A percentile compares a stretch with the other conserved stretches of the same genome.
These are phyloP conservation scores for Adelognathus sp. DNA, from an alignment of 2,888 invertebrate species.

Conservation along the genomic window DNA sequence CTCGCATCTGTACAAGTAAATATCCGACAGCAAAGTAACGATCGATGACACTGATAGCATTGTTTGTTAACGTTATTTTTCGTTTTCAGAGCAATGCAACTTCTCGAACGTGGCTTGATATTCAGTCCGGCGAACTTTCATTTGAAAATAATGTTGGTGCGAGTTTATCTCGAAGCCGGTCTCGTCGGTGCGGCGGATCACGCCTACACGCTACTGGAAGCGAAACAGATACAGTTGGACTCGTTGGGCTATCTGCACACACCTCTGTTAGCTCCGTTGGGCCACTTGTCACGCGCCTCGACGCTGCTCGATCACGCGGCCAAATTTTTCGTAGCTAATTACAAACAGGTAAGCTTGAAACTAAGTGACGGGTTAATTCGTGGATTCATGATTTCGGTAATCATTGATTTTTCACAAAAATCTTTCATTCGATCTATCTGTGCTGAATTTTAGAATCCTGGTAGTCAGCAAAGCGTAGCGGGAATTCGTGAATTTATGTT, in stretches of 20 bases:
- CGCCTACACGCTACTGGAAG: slow-evolving; percentile 84
- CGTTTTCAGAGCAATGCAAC: slow-evolving; percentile 73
- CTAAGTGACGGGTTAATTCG: neutral
- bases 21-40: neutral
- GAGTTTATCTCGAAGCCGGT: slow-evolving; percentile 86
- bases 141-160: slow-evolving; percentile 91
- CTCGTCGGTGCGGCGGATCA: slow-evolving; percentile 76
- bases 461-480: too few relatives aligned
- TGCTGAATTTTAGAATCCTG: too few relatives aligned
- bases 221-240: slow-evolving; percentile 96
- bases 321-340: slow-evolving; percentile 93
- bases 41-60: neutral
- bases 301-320: slow-evolving; percentile 89
- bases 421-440: too few relatives aligned
- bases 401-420: neutral
- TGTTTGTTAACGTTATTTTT: neutral
- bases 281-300: slow-evolving; percentile 87
- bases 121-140: slow-evolving; percentile 94
- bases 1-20: slow-evolving; percentile 77
- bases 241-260: slow-evolving; percentile 93
- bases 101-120: slow-evolving; percentile 74
- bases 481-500: too few relatives aligned
- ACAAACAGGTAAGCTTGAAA: slow-evolving; percentile 88
- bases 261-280: slow-evolving; percentile 88
- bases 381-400: neutral